phyloP scores from a whole-genome alignment of 2,113 vertebrate species.

The Podocnemis expansa region DNA sequence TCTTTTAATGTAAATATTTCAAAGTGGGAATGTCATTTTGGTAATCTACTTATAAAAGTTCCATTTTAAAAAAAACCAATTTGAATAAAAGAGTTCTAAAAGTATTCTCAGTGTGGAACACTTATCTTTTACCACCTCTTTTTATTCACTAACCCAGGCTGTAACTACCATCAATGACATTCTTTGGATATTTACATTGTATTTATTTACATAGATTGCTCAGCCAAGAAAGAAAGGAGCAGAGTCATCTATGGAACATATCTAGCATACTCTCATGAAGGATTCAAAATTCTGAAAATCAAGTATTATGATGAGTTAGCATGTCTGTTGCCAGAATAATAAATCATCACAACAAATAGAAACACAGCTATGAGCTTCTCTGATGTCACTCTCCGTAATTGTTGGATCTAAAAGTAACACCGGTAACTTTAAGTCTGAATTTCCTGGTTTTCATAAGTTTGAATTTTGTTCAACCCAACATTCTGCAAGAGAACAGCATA shows the following conservation, averaged over 20 bases:
- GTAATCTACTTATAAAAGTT: neutral
- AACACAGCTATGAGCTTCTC: too few relatives aligned
- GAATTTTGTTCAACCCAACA: too few relatives aligned
- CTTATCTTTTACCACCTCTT: neutral
- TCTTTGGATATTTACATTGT: neutral
- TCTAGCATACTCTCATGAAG: neutral
- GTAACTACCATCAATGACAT: neutral
- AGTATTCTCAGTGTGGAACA: neutral
- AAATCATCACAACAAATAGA: too few relatives aligned
- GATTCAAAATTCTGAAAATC: neutral
- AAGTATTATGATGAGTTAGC: neutral
- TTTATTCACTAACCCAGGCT: neutral
- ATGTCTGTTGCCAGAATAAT: too few relatives aligned
- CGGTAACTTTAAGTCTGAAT: too few relatives aligned
- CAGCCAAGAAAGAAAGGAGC: neutral
- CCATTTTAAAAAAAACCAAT: neutral
- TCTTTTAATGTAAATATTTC: conserved; percentile 14
- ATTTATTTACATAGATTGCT: neutral
- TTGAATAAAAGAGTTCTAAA: conserved; percentile 24
- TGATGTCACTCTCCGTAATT: too few relatives aligned
- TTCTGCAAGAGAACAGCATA: too few relatives aligned
- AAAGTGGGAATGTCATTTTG: neutral
- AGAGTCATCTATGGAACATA: neutral
- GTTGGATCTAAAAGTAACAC: too few relatives aligned
- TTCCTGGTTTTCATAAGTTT: too few relatives aligned